Evolutionary conservation across 2,113 vertebrate species (phyloP).

Genomic region (Ptychochromis oligacanthus): DNA sequence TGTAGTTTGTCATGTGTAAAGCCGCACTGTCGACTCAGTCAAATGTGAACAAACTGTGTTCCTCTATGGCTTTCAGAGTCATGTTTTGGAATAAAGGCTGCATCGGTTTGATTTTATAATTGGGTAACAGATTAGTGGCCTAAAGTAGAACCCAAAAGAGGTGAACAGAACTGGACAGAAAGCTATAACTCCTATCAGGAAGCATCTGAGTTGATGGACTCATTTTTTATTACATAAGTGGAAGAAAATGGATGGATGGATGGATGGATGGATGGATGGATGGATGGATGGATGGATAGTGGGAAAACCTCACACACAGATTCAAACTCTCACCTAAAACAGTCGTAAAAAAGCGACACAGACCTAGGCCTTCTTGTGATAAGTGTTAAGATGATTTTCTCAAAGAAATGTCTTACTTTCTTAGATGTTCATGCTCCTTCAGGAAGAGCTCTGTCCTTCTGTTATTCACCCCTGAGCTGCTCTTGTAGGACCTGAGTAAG

Average conservation of each 20-base stretch:
- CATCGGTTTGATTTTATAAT: not conserved
- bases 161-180: not conserved
- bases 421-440: constrained; percentile 91
- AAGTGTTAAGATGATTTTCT: not conserved
- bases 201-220: not conserved
- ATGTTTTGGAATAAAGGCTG: not conserved
- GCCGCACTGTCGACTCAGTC: no score
- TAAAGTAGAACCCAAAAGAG: not conserved
- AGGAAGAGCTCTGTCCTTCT: constrained; percentile 90
- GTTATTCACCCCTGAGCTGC: constrained; percentile 89
- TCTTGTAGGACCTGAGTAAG: constrained; percentile 86
- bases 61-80: not conserved
- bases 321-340: not conserved
- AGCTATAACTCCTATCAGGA: not conserved
- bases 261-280: no score
- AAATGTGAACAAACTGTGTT: no score
- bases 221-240: constrained; percentile 11
- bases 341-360: not conserved
- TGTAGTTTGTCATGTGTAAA: no score
- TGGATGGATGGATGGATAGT: no score
- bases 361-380: not conserved
- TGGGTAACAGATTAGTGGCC: no score
- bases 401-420: constrained; percentile 80
- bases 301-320: not conserved
- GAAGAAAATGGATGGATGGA: no score